Conservation (phyloP, 2,113 vertebrate species). For the Aegithalos caudatus region DNA sequence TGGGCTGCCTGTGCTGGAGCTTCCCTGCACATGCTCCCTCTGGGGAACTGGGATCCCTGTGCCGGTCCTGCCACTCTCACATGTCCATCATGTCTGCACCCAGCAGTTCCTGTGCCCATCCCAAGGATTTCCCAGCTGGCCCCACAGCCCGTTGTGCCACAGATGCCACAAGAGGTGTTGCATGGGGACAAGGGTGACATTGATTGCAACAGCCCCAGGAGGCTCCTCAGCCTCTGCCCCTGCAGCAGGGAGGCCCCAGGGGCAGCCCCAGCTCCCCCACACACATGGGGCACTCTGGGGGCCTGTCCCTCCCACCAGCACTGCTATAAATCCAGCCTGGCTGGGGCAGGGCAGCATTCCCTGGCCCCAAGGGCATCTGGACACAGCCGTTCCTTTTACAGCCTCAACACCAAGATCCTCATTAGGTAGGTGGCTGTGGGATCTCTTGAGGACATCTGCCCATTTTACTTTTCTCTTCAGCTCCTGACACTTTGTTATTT, state of each 20-base stretch:
- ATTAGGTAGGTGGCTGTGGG: background rate
- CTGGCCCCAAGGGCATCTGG: background rate
- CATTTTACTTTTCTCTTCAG: background rate
- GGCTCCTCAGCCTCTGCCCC: background rate
- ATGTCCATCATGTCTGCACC: too few relatives aligned
- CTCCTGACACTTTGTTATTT: background rate
- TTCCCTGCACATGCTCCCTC: too few relatives aligned
- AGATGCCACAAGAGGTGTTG: background rate
- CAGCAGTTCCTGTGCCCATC: too few relatives aligned
- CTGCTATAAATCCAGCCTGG: background rate
- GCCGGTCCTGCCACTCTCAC: background rate
- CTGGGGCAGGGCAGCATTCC: background rate
- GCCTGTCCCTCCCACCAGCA: background rate
- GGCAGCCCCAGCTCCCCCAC: background rate
- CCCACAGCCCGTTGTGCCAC: accelerated
- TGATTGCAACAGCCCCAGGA: background rate
- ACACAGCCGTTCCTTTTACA: accelerated
- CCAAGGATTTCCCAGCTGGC: too few relatives aligned
- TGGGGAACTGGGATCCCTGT: background rate
- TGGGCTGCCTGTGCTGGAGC: too few relatives aligned
- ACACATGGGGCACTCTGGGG: too few relatives aligned
- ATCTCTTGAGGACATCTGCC: background rate
- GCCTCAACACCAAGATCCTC: background rate
- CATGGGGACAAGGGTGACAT: background rate
- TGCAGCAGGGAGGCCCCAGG: background rate